These are phyloP conservation scores for Rutpela maculata DNA, from an alignment of 2,888 invertebrate genomes.

Conservation along the genomic window DNA sequence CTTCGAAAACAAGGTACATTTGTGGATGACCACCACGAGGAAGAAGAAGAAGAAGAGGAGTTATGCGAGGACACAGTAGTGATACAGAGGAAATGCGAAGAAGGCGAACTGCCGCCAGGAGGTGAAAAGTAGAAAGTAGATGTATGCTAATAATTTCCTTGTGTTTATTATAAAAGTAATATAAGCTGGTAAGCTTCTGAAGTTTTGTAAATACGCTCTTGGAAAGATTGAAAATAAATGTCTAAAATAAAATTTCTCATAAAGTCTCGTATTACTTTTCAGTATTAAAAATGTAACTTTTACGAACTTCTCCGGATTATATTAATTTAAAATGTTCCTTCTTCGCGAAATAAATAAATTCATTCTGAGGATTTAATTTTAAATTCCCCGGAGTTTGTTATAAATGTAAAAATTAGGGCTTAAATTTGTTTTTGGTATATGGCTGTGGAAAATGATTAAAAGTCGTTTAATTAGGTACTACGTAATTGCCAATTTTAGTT, in stretches of 20 bases:
- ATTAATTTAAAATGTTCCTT: conserved; percentile 17
- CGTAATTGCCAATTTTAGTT: too few relatives aligned
- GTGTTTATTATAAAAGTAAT: conserved; percentile 10
- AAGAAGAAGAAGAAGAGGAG: too few relatives aligned
- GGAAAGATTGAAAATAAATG: conserved; percentile 24
- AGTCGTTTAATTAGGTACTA: too few relatives aligned
- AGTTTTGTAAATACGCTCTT: conserved; percentile 1
- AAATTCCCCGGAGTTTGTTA: background rate
- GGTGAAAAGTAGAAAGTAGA: conserved; percentile 10
- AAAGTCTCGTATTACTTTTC: conserved; percentile 14
- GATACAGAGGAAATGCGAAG: too few relatives aligned
- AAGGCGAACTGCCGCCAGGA: background rate
- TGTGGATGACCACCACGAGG: too few relatives aligned
- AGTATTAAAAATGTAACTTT: conserved; percentile 26
- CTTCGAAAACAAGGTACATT: too few relatives aligned
- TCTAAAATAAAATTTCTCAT: conserved; percentile 16
- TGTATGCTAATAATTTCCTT: background rate
- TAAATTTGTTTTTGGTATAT: too few relatives aligned
- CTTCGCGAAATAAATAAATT: background rate
- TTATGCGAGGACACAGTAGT: too few relatives aligned
- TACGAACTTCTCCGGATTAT: conserved; percentile 3
- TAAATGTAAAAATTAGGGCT: background rate
- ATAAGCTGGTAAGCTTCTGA: background rate
- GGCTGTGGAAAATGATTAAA: too few relatives aligned
- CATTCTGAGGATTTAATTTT: conserved; percentile 7